Base-by-base conservation (phyloP, 2,797 vertebrate species). In the Botia kubotai region DNA sequence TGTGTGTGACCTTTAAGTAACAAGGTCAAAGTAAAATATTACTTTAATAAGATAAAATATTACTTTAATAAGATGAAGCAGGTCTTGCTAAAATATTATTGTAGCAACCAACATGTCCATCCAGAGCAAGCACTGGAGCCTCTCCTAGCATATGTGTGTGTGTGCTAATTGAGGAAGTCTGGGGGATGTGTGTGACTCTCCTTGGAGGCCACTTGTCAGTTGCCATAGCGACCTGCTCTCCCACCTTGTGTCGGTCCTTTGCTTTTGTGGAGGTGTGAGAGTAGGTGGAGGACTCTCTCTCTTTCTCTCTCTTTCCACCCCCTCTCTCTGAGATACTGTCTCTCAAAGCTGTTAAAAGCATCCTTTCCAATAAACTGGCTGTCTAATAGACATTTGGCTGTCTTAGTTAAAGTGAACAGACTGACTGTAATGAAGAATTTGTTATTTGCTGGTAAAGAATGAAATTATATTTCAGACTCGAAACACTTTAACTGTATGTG, bases 171-270 rank as follows among this genome's bases (percentile, higher is more conserved):
- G 85, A 85, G 81, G 72, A 83, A 82, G 79, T 85, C 81, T 87
- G 76, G 76, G 82, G 69, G 75, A 79, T 65, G 83, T 77, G 81
- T 58, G 77, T 71, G 74, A 83, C 72, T 77, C 68, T 85, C 73
- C 73, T 85, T 82, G 75, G 86, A 87, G 83, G 81, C 81, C 83
- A 85, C 84, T 87, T 63, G 70, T 81, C 86, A 86, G 86, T 87
- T 87, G 84, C 86, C 82, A 87, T 87, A 84, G 86, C 84, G 86
- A 87, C 86, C 80, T 87, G 86, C 77, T 84, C 85, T 87, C 82
- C 83, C 84, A 87, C 84, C 82, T 84, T 87, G 82, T 84, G 82
- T 84, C 67, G 55, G 72, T 84, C 82, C 83, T 81, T 75, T 72
- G 83, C 75, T 82, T 86, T 83, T 84, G 83, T 86, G 85, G 81